Conservation (phyloP, 1,140 invertebrate genomes). For the Caenorhabditis tropicalis region DNA sequence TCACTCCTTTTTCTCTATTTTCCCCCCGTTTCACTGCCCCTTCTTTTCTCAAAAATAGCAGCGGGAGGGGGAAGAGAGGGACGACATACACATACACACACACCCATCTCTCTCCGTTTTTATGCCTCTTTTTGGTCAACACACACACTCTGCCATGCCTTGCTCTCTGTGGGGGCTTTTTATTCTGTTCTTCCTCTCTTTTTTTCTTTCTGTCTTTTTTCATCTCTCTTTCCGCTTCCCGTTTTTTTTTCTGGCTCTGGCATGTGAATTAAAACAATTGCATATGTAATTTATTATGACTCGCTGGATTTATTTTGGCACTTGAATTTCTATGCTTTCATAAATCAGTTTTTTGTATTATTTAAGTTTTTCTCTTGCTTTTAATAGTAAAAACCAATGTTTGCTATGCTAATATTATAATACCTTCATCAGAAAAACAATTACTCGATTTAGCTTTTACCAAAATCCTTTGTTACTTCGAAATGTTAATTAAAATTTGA, state of each 20-base stretch:
- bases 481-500: not conserved
- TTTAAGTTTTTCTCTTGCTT: too few species aligned
- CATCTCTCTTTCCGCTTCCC: not conserved
- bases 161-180: not conserved
- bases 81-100: not conserved
- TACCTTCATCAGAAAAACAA: too few species aligned
- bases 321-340: too few species aligned
- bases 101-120: not conserved
- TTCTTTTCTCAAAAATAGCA: constrained; percentile 5
- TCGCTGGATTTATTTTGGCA: not conserved
- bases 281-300: not conserved
- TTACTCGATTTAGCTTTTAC: too few species aligned
- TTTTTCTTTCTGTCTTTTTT: not conserved
- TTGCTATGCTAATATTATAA: too few species aligned
- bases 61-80: not conserved
- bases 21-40: not conserved
- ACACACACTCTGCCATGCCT: not conserved
- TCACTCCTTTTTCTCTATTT: not conserved
- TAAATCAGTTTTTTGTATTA: too few species aligned
- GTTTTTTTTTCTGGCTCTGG: not conserved
- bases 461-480: too few species aligned
- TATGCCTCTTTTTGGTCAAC: constrained; percentile 21
- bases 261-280: not conserved
- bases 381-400: too few species aligned
- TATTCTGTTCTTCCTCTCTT: not conserved